These are phyloP conservation scores for Tragelaphus eurycerus DNA, from an alignment of 2,797 vertebrate genomes.

Conservation along the genomic window DNA sequence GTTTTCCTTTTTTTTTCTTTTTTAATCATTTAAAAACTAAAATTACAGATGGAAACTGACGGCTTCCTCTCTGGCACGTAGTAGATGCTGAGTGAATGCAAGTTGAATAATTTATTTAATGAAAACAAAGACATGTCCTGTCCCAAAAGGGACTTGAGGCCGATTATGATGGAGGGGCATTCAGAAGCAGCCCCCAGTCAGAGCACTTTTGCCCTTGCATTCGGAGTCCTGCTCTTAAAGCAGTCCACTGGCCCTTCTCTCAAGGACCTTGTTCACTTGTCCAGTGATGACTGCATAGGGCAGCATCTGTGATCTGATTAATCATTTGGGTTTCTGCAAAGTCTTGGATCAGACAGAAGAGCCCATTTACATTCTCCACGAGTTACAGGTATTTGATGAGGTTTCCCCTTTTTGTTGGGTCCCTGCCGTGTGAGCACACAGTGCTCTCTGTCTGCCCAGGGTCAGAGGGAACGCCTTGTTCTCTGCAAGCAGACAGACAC, in stretches of 20 bases:
- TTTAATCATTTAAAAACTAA: background rate
- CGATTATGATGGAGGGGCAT: background rate
- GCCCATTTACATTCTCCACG: background rate
- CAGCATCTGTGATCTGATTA: background rate
- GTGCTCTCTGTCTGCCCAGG: conserved; percentile 61
- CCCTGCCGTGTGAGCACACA: background rate
- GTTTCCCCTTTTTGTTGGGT: background rate
- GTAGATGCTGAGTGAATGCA: background rate
- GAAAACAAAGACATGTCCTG: background rate
- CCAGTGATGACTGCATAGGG: background rate
- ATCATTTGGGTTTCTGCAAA: background rate
- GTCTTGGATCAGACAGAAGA: conserved; percentile 32
- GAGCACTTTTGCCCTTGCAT: background rate
- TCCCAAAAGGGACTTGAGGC: too few species aligned
- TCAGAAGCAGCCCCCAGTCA: background rate
- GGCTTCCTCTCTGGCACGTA: background rate
- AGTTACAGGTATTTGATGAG: background rate
- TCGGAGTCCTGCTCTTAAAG: background rate
- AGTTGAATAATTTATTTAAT: background rate
- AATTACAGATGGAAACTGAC: background rate
- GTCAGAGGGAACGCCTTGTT: conserved; percentile 22
- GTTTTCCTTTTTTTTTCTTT: background rate
- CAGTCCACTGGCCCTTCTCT: background rate
- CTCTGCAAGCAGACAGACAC: conserved; percentile 60
- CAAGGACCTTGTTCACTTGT: background rate